Base-by-base conservation (phyloP, 2,797 vertebrate species). In the Platalea minor region DNA sequence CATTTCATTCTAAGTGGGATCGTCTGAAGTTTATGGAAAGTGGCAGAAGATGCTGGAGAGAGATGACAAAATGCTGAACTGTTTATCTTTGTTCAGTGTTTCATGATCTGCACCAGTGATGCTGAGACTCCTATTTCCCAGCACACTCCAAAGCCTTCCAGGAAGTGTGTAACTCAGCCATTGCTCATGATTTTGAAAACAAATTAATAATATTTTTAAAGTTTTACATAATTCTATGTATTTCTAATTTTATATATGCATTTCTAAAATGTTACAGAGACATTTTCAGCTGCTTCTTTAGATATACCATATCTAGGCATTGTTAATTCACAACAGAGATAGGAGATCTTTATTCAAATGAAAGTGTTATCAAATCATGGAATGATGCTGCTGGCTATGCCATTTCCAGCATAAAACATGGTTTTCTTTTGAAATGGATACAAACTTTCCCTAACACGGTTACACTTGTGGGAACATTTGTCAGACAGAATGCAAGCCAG, bases 351-450 rank as follows among this genome's bases (percentile, higher is more conserved):
- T 85, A 59, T 65, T 93, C 23, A 79, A 57, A 79, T 72, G n/a
- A 23, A 93, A 88, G 5, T 28, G 26, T 91, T 87, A 80, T 46
- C 33, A 51, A 91, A 88, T 73, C 19, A 50, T 39, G 53, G 63
- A 67, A 76, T 63, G 33, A 85, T 69, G 39, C 50, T 94, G 15
- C 39, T 14, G 87, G 63, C 41, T 74, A 74, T 86, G 60, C 20
- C 31, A 80, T 85, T 94, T 94, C 45, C 46, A 75, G 59, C 31
- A 82, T 59, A 81, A 95, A 76, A n/a, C 10, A 57, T 39, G 7
- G 10, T 69, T 88, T 94, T 81, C 15, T 95, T 95, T 95, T 51
- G 33, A 94, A 96, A 96, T 87, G 12, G 92, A 92, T 68, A 45
- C 84, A 95, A 92, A 68, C 35, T 3, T 83, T 92, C 68, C 54